These are phyloP conservation scores for Operophtera brumata DNA, from an alignment of 2,888 invertebrate genomes.

Conservation along the genomic window DNA sequence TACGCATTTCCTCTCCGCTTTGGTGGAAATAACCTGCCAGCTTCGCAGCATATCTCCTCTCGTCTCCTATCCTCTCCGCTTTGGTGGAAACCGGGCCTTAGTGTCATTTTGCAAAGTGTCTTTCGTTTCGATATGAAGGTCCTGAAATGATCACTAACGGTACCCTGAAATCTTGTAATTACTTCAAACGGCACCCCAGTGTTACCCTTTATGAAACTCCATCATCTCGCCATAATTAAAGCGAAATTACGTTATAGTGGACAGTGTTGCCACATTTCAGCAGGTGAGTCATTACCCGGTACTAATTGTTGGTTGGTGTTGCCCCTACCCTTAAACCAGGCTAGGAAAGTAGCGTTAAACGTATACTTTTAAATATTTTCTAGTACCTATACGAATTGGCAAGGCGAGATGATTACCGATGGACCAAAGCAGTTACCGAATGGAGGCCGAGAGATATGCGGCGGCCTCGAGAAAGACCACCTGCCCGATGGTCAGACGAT, in stretches of 20 bases:
- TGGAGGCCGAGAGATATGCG: too few relatives aligned
- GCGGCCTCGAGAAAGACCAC: too few relatives aligned
- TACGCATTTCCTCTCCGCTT: too few relatives aligned
- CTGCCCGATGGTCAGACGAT: too few relatives aligned
- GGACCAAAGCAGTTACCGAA: too few relatives aligned
- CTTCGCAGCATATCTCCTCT: too few relatives aligned
- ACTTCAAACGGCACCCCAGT: constrained; percentile 13
- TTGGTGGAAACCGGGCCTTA: too few relatives aligned
- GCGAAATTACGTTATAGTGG: constrained; percentile 20
- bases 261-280: constrained; percentile 31
- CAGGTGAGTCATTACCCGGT: constrained; percentile 38
- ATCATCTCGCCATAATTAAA: constrained; percentile 19
- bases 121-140: neutral
- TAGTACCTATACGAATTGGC: too few relatives aligned
- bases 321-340: constrained; percentile 19
- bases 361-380: too few relatives aligned
- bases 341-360: constrained; percentile 21
- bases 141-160: neutral
- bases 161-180: constrained; percentile 8
- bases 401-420: too few relatives aligned
- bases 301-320: constrained; percentile 37
- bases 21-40: too few relatives aligned
- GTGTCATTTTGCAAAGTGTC: neutral
- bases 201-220: constrained; percentile 18
- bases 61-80: too few relatives aligned